Conservation (phyloP, 2,113 vertebrate species). For the Sturnira hondurensis region DNA sequence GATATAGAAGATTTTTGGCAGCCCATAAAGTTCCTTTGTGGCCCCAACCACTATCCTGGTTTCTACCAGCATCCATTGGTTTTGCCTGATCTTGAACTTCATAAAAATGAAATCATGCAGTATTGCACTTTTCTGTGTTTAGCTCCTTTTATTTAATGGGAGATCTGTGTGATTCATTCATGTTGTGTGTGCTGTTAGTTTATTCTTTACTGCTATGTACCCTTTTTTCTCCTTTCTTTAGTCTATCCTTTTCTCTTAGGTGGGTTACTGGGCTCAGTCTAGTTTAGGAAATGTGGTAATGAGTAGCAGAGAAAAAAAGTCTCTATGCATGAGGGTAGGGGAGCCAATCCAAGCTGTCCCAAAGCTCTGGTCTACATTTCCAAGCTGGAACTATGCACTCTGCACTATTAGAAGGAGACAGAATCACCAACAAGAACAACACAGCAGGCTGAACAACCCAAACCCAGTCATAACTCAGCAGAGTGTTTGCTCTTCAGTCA, state of each 20-base stretch:
- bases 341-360: neutral
- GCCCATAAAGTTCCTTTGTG: neutral
- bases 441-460: neutral
- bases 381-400: neutral
- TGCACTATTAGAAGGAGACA: neutral
- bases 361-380: neutral
- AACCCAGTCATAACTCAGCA: neutral
- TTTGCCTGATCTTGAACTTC: neutral
- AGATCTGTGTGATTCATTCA: neutral
- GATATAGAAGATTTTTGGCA: neutral
- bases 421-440: neutral
- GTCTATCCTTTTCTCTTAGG: neutral
- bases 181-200: neutral
- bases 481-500: neutral
- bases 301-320: neutral
- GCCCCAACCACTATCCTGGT: neutral
- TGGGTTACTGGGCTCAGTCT: neutral
- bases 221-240: neutral
- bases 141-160: neutral
- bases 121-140: neutral
- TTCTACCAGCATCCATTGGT: neutral
- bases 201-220: neutral
- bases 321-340: neutral
- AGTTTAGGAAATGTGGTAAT: neutral
- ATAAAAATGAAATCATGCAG: neutral